Percentiles rank a stretch among this genome's conserved stretches.
Conservation (phyloP, 2,888 invertebrate species). For the Noctuana brunneofusca region DNA sequence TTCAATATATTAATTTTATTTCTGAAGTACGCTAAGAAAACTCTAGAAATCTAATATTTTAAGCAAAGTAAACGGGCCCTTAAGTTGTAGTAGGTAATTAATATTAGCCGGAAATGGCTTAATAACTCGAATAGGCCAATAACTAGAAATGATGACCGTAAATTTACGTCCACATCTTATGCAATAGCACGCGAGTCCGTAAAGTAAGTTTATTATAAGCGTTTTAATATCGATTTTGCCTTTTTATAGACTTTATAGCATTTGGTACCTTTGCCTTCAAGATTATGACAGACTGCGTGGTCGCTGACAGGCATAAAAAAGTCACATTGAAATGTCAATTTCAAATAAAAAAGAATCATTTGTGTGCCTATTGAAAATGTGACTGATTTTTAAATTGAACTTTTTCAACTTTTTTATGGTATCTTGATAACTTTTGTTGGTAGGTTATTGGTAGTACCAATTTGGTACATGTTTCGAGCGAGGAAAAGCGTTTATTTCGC, state of each 20-base stretch:
- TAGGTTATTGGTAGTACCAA: not conserved
- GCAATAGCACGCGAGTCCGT: not conserved
- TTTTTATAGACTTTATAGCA: conserved; percentile 1
- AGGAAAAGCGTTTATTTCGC: not conserved
- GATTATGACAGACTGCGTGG: not conserved
- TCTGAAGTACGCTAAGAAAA: too few relatives aligned
- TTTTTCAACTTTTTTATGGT: conserved; percentile 4
- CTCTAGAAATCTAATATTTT: too few relatives aligned
- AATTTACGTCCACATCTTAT: not conserved
- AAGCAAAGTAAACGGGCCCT: too few relatives aligned
- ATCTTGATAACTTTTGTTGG: not conserved
- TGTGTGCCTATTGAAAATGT: conserved; percentile 1
- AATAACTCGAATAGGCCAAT: not conserved
- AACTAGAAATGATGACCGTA: not conserved
- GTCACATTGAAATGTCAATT: not conserved
- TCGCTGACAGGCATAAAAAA: not conserved
- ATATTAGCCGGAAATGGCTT: not conserved
- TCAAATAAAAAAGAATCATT: not conserved
- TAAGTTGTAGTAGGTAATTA: too few relatives aligned
- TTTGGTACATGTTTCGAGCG: not conserved
- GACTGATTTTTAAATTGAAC: not conserved
- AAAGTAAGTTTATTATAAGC: not conserved
- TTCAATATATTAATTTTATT: too few relatives aligned
- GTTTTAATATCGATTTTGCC: not conserved
- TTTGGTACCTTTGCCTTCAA: not conserved